Percentiles rank a stretch among this genome's conserved stretches.
These are phyloP conservation scores for Clinocottus analis DNA, from an alignment of 2,113 vertebrate genomes.

Conservation along the genomic window DNA sequence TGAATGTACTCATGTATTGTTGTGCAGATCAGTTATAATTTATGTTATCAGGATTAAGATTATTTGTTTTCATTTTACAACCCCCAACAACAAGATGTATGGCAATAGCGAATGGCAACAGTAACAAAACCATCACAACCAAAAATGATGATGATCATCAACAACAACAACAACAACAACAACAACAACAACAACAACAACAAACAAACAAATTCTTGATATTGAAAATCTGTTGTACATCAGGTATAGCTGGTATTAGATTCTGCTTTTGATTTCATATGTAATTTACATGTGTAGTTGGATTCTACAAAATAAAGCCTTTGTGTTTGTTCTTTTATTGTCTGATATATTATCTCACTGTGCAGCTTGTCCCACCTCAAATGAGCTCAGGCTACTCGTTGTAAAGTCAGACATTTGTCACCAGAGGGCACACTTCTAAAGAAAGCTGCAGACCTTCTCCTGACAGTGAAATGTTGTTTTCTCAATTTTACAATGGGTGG, in stretches of 20 bases:
- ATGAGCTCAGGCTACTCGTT: slow-evolving; percentile 2
- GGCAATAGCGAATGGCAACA: neutral
- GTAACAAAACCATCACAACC: neutral
- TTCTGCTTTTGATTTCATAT: neutral
- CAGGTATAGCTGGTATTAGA: neutral
- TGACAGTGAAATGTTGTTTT: slow-evolving; percentile 20
- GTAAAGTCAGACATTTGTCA: slow-evolving; percentile 23
- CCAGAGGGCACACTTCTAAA: slow-evolving; percentile 49
- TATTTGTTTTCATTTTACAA: neutral
- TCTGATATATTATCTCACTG: neutral
- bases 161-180: neutral
- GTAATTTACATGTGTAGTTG: neutral
- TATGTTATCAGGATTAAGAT: neutral
- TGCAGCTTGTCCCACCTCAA: neutral
- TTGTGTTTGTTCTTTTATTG: neutral
- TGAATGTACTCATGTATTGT: no score
- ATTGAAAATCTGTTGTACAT: neutral
- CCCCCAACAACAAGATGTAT: neutral
- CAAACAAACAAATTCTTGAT: neutral
- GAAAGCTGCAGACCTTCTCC: neutral
- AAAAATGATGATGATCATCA: neutral
- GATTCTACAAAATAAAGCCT: neutral
- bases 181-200: neutral
- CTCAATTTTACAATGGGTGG: slow-evolving; percentile 49
- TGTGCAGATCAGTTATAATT: neutral